A percentile compares a stretch with the other conserved stretches of the same genome.
These are phyloP conservation scores for Chloropsis cyanopogon DNA, from an alignment of 2,113 vertebrate genomes.

Conservation along the genomic window DNA sequence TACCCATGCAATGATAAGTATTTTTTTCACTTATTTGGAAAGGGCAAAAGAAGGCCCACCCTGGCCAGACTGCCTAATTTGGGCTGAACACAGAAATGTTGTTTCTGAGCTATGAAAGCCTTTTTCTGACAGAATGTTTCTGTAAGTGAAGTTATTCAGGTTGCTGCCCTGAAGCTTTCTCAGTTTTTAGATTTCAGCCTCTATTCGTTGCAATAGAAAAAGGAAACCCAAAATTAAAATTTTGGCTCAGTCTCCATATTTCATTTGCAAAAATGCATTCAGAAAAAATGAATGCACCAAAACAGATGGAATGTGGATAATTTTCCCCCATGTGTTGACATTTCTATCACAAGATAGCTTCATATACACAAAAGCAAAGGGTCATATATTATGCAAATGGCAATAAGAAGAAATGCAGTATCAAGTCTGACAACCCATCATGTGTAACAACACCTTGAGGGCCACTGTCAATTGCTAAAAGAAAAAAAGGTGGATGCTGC, in stretches of 20 bases:
- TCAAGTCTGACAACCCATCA: slow-evolving; percentile 6
- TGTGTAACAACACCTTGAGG: neutral
- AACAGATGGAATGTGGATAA: neutral
- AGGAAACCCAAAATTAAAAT: neutral
- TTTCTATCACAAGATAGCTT: neutral
- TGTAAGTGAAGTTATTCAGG: neutral
- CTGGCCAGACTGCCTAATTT: neutral
- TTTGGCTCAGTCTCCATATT: neutral
- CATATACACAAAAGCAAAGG: slow-evolving; percentile 6
- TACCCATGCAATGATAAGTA: neutral
- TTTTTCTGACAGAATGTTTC: neutral
- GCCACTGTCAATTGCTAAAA: slow-evolving; percentile 43
- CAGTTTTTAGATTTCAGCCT: neutral
- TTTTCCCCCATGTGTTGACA: neutral
- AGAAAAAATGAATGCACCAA: neutral
- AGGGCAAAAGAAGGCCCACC: neutral
- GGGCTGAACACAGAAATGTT: neutral
- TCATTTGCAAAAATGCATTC: neutral
- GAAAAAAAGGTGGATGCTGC: slow-evolving; percentile 38
- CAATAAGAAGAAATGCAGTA: slow-evolving; percentile 15
- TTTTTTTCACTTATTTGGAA: neutral
- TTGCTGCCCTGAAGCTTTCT: neutral
- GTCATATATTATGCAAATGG: slow-evolving; percentile 26
- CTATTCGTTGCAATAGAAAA: neutral
- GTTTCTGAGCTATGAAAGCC: neutral